Base-by-base conservation (phyloP, 1,140 invertebrate genomes). In the Pristionchus pacificus region DNA sequence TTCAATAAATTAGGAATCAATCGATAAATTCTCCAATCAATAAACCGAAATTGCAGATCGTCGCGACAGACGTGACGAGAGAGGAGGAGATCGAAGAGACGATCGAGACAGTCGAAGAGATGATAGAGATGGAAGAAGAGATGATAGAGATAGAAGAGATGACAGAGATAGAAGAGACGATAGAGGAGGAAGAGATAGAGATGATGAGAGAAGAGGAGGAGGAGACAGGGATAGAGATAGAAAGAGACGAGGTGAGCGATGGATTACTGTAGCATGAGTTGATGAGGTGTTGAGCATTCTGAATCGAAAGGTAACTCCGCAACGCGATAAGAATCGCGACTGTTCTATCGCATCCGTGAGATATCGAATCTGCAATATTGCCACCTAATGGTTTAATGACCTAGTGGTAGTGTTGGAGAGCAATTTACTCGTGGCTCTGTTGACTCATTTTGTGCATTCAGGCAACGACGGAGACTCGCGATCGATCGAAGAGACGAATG, bases 401-500 rank as follows among this genome's bases (percentile, higher is more conserved):
- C 27, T 27, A 1, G 59, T 74, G 65, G 38, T 69, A 57, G 62
- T 25, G 63, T n/a, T n/a, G n/a, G n/a, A n/a, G n/a, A n/a, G n/a
- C n/a, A n/a, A n/a, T n/a, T n/a, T n/a, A n/a, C n/a, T n/a, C n/a
- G n/a, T n/a, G n/a, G n/a, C n/a, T n/a, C n/a, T n/a, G n/a, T n/a
- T n/a, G n/a, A n/a, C n/a, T n/a, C n/a, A n/a, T n/a, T n/a, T n/a
- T n/a, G n/a, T n/a, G n/a, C n/a, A n/a, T n/a, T n/a, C n/a, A n/a
- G 38, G 65, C 10, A 61, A 70, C 29, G 71, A 76, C 28, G 77
- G 80, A 49, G 70, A 81, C 33, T 83, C 85, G 38, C 77, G 77
- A 6, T 86, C 88, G 77, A 86, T 88, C 71, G 84, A 80, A 61
- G 87, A 88, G 77, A 84, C 86, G 2, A 88, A 88, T 84, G 86